A percentile compares a stretch with the other conserved stretches of the same genome.
phyloP scores from a whole-genome alignment of 37 sponge, comb jelly and placozoan genomes.

The Halichondria panicea region DNA sequence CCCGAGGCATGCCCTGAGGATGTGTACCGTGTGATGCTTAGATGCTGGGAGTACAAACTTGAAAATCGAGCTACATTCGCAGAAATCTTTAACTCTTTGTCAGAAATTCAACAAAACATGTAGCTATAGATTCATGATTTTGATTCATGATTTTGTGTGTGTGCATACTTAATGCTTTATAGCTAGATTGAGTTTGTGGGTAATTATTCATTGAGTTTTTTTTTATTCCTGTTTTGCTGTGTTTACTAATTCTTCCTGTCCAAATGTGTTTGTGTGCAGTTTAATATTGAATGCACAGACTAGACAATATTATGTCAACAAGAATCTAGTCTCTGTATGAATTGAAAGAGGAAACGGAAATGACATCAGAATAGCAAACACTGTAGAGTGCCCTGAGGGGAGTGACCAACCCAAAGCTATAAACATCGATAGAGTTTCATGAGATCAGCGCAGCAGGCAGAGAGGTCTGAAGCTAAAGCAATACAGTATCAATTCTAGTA shows the following conservation, averaged over 20 bases:
- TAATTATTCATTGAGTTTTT: neutral
- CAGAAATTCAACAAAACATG: conserved; percentile 30
- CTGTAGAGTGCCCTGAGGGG: too few species aligned
- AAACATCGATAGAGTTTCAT: too few species aligned
- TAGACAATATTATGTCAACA: too few species aligned
- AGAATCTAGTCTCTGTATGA: too few species aligned
- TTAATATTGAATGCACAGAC: too few species aligned
- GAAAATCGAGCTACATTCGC: conserved; percentile 52
- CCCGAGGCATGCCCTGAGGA: conserved; percentile 54
- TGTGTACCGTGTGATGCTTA: conserved; percentile 60
- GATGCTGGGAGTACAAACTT: conserved; percentile 62
- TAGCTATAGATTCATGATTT: too few species aligned
- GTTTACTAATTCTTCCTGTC: neutral
- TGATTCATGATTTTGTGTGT: neutral
- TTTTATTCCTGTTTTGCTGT: neutral
- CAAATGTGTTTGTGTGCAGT: neutral
- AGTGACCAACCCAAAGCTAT: too few species aligned
- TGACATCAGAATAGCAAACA: too few species aligned
- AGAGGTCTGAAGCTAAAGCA: too few species aligned
- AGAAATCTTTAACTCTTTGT: conserved; percentile 33
- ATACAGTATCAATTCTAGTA: too few species aligned
- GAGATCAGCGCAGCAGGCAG: too few species aligned
- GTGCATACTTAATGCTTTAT: neutral
- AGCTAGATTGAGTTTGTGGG: neutral
- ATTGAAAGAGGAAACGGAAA: too few species aligned